Evolutionary conservation across 2,888 invertebrate genomes (phyloP).

Genomic region (Stenurella melanura): DNA sequence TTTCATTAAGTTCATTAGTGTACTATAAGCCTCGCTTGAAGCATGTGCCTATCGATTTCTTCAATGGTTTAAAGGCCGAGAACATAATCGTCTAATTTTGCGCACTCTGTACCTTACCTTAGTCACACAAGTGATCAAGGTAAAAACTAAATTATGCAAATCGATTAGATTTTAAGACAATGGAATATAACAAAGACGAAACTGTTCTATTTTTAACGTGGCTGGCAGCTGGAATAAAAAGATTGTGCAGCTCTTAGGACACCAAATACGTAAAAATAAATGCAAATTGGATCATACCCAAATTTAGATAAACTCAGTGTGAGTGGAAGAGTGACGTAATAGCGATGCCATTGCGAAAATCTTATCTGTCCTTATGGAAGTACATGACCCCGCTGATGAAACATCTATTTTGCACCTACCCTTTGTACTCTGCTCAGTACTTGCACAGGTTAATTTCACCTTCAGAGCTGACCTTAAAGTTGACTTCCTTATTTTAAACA

Average conservation of each 20-base stretch:
- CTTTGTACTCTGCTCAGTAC: conserved; percentile 24
- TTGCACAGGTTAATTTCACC: conserved; percentile 30
- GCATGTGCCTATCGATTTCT: no score
- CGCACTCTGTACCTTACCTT: neutral
- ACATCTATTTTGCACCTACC: conserved; percentile 36
- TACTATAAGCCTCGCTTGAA: no score
- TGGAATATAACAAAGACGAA: neutral
- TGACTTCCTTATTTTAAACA: conserved; percentile 32
- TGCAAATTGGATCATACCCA: conserved; percentile 21
- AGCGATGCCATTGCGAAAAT: neutral
- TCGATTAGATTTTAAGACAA: neutral
- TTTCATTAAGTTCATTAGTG: no score
- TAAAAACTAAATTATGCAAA: neutral
- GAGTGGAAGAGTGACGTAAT: neutral
- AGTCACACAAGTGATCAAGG: neutral
- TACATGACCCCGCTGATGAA: conserved; percentile 9
- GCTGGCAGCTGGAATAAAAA: neutral
- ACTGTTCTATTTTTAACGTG: neutral
- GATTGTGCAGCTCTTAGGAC: neutral
- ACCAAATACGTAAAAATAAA: neutral
- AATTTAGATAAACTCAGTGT: conserved; percentile 8
- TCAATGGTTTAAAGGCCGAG: no score
- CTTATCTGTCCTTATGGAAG: conserved; percentile 13
- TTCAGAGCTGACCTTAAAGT: conserved; percentile 33
- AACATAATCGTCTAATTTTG: no score